Conservation (phyloP, 2,888 invertebrate species). For the Tholera decimalis region DNA sequence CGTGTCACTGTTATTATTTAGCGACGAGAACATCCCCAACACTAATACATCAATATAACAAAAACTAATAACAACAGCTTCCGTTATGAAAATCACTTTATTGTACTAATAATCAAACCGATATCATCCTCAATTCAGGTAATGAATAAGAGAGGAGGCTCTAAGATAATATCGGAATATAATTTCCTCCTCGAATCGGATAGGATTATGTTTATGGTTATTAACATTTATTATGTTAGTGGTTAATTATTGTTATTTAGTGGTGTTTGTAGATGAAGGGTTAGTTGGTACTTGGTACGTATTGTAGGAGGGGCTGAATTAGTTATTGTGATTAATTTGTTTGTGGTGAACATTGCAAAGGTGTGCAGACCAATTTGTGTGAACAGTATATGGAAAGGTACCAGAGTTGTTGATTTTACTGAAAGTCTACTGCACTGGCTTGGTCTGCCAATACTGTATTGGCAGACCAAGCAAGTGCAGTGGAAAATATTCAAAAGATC, state of each 20-base stretch:
- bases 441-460: too few species aligned
- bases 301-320: slow-evolving; percentile 1
- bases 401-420: too few species aligned
- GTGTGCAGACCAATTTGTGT: not conserved
- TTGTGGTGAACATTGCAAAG: not conserved
- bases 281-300: too few species aligned
- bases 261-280: slow-evolving; percentile 25
- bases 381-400: not conserved
- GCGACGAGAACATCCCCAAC: slow-evolving; percentile 2
- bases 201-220: slow-evolving; percentile 53
- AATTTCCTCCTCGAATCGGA: slow-evolving; percentile 72
- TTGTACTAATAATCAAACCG: slow-evolving; percentile 69
- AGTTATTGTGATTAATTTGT: not conserved
- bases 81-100: slow-evolving; percentile 70
- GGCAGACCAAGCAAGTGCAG: too few species aligned
- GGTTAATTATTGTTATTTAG: slow-evolving; percentile 52
- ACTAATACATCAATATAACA: slow-evolving; percentile 39
- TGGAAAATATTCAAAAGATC: too few species aligned
- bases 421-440: too few species aligned
- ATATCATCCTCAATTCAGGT: slow-evolving; percentile 76
- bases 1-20: too few species aligned
- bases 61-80: slow-evolving; percentile 56
- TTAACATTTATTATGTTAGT: slow-evolving; percentile 60
- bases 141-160: slow-evolving; percentile 75
- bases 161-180: slow-evolving; percentile 74